Conservation (phyloP, 2,888 invertebrate species). For the Abrostola tripartita region DNA sequence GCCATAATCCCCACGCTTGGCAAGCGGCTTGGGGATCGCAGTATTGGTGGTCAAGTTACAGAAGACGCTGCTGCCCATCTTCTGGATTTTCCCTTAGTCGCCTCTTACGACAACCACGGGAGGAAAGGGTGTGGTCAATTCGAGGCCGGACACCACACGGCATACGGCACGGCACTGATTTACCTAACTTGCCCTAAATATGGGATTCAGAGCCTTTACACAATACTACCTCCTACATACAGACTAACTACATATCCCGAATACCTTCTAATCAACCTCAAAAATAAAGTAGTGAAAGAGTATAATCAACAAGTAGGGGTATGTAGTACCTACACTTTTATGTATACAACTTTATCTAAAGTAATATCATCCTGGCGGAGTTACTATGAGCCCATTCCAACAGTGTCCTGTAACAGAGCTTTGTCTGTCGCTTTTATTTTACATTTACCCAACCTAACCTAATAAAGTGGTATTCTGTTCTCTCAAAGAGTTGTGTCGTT, state of each 20-base stretch:
- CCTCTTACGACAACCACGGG: too few relatives aligned
- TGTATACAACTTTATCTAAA: slow-evolving; percentile 46
- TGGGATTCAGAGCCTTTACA: too few relatives aligned
- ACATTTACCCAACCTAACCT: slow-evolving; percentile 80
- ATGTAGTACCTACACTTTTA: background rate
- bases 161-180: too few relatives aligned
- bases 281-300: background rate
- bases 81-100: too few relatives aligned
- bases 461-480: slow-evolving; percentile 76
- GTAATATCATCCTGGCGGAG: slow-evolving; percentile 48
- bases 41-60: too few relatives aligned
- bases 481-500: slow-evolving; percentile 81
- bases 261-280: background rate
- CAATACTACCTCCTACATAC: background rate
- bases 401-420: slow-evolving; percentile 46
- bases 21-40: too few relatives aligned
- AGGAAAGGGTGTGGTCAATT: too few relatives aligned
- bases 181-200: too few relatives aligned
- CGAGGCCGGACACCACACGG: too few relatives aligned
- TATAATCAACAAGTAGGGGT: background rate
- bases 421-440: slow-evolving; percentile 80
- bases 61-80: too few relatives aligned
- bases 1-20: too few relatives aligned
- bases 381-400: slow-evolving; percentile 41
- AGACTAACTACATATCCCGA: background rate